Base-by-base conservation (phyloP, 2,888 invertebrate species). In the Zele albiditarsus region DNA sequence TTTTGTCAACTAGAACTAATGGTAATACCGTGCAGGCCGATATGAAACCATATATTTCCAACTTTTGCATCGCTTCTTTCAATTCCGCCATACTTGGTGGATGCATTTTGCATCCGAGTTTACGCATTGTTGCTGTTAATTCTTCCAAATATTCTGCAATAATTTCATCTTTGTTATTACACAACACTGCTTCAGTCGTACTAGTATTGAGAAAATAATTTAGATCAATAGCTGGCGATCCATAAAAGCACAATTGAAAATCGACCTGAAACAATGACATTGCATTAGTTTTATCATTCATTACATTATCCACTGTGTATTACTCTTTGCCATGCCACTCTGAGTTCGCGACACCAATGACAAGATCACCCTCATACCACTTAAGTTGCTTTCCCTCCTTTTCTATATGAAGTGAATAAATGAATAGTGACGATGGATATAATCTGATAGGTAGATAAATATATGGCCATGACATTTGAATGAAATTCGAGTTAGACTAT, bases 191-290 rank as follows among this genome's bases (percentile, higher is more conserved):
- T 23, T 79, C 78, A 16, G 76, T 71, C 6, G 82, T 73, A 67
- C 90, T 91, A 0, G 90, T 90, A n/a, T 87, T 86, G 23, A 90
- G 81, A 77, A 91, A 91, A 78, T 91, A 91, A 68, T 85, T 89
- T 20, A 91, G 79, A 82, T 91, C 91, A 27, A 90, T 76, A 0
- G 89, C 90, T 10, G 90, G 90, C 57, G 90, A 89, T 6, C 87
- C 81, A 78, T 89, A 91, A 46, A 84, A 73, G 68, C 87, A 86
- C 77, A 90, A 74, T 86, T 91, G 91, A 75, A 90, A 91, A 80
- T 91, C 91, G 68, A 91, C 90, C 91, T 91, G 82, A 0, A 90
- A 89, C 63, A n/a, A 53, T 67, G 70, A 42, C 28, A 65, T n/a
- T 20, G 1, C 58, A 71, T n/a, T n/a, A n/a, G n/a, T n/a, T n/a